Conservation (phyloP, 2,888 invertebrate genomes). For the Bhutanitis thaidina region DNA sequence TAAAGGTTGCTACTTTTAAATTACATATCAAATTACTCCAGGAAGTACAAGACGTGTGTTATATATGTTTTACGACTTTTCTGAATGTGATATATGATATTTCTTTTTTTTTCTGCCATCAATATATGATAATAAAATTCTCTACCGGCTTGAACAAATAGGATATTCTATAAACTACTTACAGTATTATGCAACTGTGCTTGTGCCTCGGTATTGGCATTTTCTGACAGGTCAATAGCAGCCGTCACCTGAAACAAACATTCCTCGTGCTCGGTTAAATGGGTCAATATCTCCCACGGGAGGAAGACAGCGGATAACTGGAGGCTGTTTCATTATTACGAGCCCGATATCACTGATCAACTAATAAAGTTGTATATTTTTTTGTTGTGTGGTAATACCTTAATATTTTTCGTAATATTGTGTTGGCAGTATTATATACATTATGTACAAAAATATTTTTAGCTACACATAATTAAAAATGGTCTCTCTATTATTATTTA, state of each 20-base stretch:
- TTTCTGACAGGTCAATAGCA: slow-evolving; percentile 61
- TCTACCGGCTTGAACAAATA: background rate
- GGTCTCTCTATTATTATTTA: no score
- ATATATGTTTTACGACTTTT: no score
- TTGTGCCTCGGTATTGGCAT: slow-evolving; percentile 59
- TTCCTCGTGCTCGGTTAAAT: slow-evolving; percentile 44
- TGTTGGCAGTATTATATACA: no score
- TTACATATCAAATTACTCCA: no score
- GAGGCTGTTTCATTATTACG: slow-evolving; percentile 22
- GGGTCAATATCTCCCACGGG: slow-evolving; percentile 56
- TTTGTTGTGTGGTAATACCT: background rate
- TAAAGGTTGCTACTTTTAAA: no score
- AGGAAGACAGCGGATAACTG: slow-evolving; percentile 16
- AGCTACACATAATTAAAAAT: no score
- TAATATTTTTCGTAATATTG: no score
- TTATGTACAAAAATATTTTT: no score
- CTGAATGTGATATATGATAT: no score
- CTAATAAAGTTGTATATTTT: slow-evolving; percentile 9
- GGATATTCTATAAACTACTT: slow-evolving; percentile 32
- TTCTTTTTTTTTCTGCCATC: no score
- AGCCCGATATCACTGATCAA: background rate
- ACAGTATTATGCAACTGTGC: slow-evolving; percentile 62
- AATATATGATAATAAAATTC: no score
- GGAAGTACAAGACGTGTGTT: no score
- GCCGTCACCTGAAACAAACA: slow-evolving; percentile 68